Base-by-base conservation (phyloP, 2,888 invertebrate genomes). In the Falcaria lacertinaria region DNA sequence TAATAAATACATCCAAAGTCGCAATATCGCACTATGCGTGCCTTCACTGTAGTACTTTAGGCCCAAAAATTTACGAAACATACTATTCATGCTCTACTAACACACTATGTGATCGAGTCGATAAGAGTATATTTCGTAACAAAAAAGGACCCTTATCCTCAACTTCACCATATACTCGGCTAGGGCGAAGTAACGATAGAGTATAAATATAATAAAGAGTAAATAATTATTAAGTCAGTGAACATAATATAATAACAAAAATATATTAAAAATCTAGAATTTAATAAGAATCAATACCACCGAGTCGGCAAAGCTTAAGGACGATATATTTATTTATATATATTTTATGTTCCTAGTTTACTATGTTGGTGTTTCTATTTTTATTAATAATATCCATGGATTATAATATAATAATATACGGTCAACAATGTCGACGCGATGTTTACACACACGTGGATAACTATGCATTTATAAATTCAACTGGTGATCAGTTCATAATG, bases 331-430 rank as follows among this genome's bases (percentile, higher is more conserved):
- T 73, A 73, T 72, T 71, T 75, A 74, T 76, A 74, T 69, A 71
- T n/a, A 11, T 76, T 70, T 67, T 65, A 82, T 82, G 76, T 78
- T 73, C 76, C 84, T 87, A 88, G 74, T 72, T 80, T 60, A 68
- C 85, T 88, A 88, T 80, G 79, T 87, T 88, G 88, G 88, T 88
- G 88, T 88, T 80, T 75, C 85, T 88, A 87, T 86, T 85, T 76
- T 74, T 82, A 78, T 81, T 82, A 52, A 75, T 68, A 76, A 80
- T 74, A 80, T 71, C 79, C 81, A 83, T 82, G 79, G 78, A 74
- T 79, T 74, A 58, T 60, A 62, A 48, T 38, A 37, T 59, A 63
- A 50, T 57, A 54, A 69, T 64, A 69, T 69, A 75, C 52, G 67
- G 78, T 77, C 69, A 66, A 69, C 76, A 69, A 59, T 68, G 74